Evolutionary conservation across 2,797 vertebrate genomes (phyloP), one percentile per base, ranked within the genome.

Genomic region (Valencia hispanica): DNA sequence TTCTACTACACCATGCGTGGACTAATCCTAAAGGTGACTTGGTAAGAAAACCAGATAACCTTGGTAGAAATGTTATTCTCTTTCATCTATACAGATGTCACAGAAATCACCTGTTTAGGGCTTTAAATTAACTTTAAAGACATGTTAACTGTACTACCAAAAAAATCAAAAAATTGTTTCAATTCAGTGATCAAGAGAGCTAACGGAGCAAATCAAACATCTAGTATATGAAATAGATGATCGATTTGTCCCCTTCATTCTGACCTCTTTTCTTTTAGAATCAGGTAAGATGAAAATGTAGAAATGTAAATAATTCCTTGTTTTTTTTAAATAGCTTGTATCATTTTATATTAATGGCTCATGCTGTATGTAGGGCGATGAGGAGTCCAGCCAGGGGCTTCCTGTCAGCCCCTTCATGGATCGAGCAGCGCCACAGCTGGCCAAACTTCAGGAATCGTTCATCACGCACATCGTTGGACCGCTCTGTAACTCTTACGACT

Each of bases 361-460:
- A 18, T 82, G n/a, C 53, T 85, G 65, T 50, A 9, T 84, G n/a
- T 75, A 99, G 98, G 98, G 98, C 0, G 98, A 99, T 68, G 98
- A 99, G 86, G 98, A 99, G 91, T 96, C 97, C 79, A 98, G 96
- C 83, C 93, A 97, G 39, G 98, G 97, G 18, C 95, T 99, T 79
- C 97, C 98, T 14, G 96, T 98, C 90, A 99, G 98, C 86, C 98
- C 98, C 3, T 99, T 97, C 93, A 99, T 99, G 98, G 97, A 99
- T 91, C 96, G 98, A 69, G 97, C 97, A 2, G 97, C 98, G 3
- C 98, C 98, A 0, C 98, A 99, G 93, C 82, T 99, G 89, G 98
- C 98, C 79, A 97, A 99, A 80, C 96, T 99, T 59, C 98, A 99
- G 93, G 98, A 99, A 80, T 99, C 98, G 0, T 99, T 99, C 93